Base-by-base conservation (phyloP, 2,888 invertebrate genomes). In the Rotaria magnacalcarata region DNA sequence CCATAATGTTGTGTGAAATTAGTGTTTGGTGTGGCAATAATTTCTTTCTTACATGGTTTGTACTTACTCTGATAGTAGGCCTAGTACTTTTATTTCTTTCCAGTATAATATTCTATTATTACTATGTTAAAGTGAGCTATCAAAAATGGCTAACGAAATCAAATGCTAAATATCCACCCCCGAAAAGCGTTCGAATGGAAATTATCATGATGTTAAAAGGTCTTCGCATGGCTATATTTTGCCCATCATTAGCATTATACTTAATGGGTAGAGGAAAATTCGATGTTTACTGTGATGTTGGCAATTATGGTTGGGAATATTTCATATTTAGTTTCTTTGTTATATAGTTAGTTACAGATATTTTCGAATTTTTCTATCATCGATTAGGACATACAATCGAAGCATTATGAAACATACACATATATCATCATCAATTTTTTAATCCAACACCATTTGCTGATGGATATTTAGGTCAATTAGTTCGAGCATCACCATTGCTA, bases 371-470 rank as follows among this genome's bases (percentile, higher is more conserved):
- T 43, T 75, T 75, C 24, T 75, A 75, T 43, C 75, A 75, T 75
- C 43, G 75, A 75, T n/a, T 75, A 19, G 75, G 75, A 11, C 75
- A 75, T 75, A 75, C 43, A 10, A 43, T 75, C 21, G 75, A 75
- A n/a, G 0, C 4, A 8, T 75, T n/a, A 27, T 75, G 75, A 43
- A 43, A 75, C 27, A 16, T 75, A 43, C 75, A 75, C 24, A 75
- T 43, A 27, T 75, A 14, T 75, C 75, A 75, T 75, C 75, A 75
- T 75, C 75, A 75, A 75, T 75, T 75, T 21, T 75, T 21, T 8
- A 75, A 75, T 75, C 75, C 75, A 43, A 75, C 75, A 43, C 75
- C 75, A 43, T 75, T 43, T 43, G 75, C 75, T 75, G 75, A 75
- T 43, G 75, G 4, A 19, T 75, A 75, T 19, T 43, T 43, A 43